phyloP scores from a whole-genome alignment of 1,140 invertebrate species.

The Drosophila azteca region DNA sequence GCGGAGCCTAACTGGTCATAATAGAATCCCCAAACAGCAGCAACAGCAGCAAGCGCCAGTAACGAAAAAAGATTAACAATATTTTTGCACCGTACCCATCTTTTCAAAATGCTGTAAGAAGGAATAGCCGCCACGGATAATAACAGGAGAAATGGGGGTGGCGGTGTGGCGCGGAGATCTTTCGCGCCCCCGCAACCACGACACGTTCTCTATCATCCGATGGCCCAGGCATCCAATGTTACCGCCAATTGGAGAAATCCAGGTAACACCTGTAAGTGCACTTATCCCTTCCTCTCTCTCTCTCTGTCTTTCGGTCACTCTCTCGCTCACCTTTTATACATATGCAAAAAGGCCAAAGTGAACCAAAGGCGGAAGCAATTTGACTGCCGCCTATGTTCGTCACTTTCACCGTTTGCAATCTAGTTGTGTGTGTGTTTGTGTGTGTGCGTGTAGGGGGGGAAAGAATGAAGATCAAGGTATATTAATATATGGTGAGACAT shows the following conservation, averaged over 20 bases:
- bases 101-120: slow-evolving; percentile 43
- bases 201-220: not conserved
- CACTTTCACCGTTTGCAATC: slow-evolving; percentile 78
- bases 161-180: slow-evolving; percentile 32
- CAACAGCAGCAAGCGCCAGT: too few relatives aligned
- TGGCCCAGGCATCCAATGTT: slow-evolving; percentile 20
- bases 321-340: too few relatives aligned
- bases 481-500: not conserved
- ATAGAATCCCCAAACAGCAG: slow-evolving; percentile 17
- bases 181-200: slow-evolving; percentile 38
- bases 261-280: slow-evolving; percentile 45
- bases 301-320: too few relatives aligned
- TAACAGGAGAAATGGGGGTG: slow-evolving; percentile 24
- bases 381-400: slow-evolving; percentile 79
- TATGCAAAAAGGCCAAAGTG: too few relatives aligned
- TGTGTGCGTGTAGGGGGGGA: not conserved
- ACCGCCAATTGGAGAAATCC: slow-evolving; percentile 51
- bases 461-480: not conserved
- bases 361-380: slow-evolving; percentile 77
- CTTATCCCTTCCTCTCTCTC: not conserved
- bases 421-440: not conserved
- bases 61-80: not conserved
- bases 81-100: not conserved
- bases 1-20: slow-evolving; percentile 3
- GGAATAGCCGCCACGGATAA: slow-evolving; percentile 27